phyloP scores from a whole-genome alignment of 2,888 invertebrate species.

The Diarsia rubi region DNA sequence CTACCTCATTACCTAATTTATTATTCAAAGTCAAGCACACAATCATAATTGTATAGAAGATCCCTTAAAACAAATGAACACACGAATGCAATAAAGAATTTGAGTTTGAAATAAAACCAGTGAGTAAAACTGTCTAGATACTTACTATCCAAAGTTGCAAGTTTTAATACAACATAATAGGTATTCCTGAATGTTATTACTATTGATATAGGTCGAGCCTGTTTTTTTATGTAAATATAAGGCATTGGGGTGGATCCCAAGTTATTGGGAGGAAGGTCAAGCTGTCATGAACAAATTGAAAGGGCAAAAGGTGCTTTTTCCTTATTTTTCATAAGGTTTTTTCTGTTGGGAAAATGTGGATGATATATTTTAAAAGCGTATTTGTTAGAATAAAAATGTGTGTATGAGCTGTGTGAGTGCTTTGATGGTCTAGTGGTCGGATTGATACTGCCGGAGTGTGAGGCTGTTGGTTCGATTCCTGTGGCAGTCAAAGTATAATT shows the following conservation, averaged over 20 bases:
- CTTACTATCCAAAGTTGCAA: background rate
- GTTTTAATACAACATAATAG: constrained; percentile 31
- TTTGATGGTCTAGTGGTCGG: background rate
- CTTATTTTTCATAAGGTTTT: constrained; percentile 38
- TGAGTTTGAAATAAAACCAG: too few species aligned
- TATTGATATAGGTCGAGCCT: constrained; percentile 52
- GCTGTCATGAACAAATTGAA: constrained; percentile 50
- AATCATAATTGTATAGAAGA: too few species aligned
- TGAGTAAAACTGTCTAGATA: background rate
- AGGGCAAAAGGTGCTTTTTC: constrained; percentile 6
- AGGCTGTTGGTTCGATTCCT: background rate
- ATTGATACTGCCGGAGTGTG: too few species aligned
- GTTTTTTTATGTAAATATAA: constrained; percentile 58
- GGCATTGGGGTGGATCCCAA: constrained; percentile 34
- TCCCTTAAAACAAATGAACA: too few species aligned
- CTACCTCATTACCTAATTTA: too few species aligned
- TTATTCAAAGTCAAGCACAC: too few species aligned
- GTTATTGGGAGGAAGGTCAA: constrained; percentile 45
- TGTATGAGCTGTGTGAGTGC: background rate
- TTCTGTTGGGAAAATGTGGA: constrained; percentile 21
- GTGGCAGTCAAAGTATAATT: too few species aligned
- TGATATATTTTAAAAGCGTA: constrained; percentile 6
- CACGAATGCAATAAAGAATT: too few species aligned
- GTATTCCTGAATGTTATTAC: constrained; percentile 36
- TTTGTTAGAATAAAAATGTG: background rate